Percentiles rank a stretch among this genome's conserved stretches.
phyloP scores from a whole-genome alignment of 2,797 vertebrate genomes.

The Sebastes hubbsi region DNA sequence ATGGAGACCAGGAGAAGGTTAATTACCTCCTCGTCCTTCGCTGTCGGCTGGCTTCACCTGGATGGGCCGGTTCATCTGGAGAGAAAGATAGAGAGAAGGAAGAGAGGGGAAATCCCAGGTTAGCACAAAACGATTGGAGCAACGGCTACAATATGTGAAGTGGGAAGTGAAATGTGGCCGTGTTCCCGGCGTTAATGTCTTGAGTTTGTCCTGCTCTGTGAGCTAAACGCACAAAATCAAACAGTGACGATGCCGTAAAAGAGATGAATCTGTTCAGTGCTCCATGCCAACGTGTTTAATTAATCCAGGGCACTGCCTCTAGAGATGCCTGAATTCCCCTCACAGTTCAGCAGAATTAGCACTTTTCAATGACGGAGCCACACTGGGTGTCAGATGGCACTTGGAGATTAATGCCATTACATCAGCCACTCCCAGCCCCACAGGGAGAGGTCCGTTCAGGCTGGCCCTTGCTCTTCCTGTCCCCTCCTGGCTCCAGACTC shows the following conservation, averaged over 20 bases:
- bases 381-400: conserved; percentile 80
- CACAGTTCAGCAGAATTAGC: conserved; percentile 80
- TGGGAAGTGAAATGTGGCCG: conserved; percentile 6
- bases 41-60: conserved; percentile 99
- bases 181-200: conserved; percentile 38
- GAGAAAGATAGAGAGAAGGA: conserved; percentile 35
- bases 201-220: conserved; percentile 40
- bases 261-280: conserved; percentile 57
- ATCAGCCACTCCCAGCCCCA: conserved; percentile 75
- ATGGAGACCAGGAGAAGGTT: conserved; percentile 77
- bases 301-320: conserved; percentile 70
- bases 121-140: conserved; percentile 43
- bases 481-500: conserved; percentile 73
- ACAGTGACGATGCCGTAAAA: conserved; percentile 51
- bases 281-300: conserved; percentile 72
- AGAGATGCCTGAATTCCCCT: conserved; percentile 74
- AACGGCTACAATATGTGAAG: conserved; percentile 11
- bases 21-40: conserved; percentile 99
- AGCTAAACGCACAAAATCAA: conserved; percentile 61
- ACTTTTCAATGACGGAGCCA: conserved; percentile 79
- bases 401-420: conserved; percentile 81
- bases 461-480: conserved; percentile 66
- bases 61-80: conserved; percentile 99
- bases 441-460: conserved; percentile 65
- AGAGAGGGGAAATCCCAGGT: conserved; percentile 67